Evolutionary conservation across 1,140 invertebrate species (phyloP).

Genomic region (Eriocheir sinensis): DNA sequence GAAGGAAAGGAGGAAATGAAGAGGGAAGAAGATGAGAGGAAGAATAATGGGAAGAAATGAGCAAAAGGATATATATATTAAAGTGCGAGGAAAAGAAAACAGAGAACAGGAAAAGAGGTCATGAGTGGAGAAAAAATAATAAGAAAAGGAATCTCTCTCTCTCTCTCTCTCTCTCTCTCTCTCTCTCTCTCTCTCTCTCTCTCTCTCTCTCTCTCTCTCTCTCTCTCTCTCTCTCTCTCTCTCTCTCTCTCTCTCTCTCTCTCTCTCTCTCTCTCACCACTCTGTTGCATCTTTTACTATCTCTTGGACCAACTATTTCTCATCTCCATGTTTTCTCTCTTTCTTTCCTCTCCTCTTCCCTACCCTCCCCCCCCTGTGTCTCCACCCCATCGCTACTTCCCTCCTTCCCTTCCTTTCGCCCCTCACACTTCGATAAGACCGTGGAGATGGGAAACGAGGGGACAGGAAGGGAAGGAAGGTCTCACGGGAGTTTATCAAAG

Average conservation of each 20-base stretch:
- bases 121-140: background rate
- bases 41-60: too few relatives aligned
- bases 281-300: background rate
- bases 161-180: background rate
- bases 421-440: too few relatives aligned
- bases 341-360: background rate
- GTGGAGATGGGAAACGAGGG: too few relatives aligned
- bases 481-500: background rate
- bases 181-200: constrained; percentile 12
- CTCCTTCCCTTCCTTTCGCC: too few relatives aligned
- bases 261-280: background rate
- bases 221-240: background rate
- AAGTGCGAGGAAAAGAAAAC: too few relatives aligned
- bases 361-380: background rate
- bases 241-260: background rate
- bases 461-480: background rate
- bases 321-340: background rate
- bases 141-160: background rate
- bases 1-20: too few relatives aligned
- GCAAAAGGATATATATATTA: too few relatives aligned
- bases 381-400: too few relatives aligned
- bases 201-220: background rate
- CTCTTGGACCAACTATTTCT: background rate
- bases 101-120: too few relatives aligned
- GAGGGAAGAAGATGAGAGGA: too few relatives aligned